Conservation (phyloP, 2,113 vertebrate genomes). For the Talpa occidentalis region DNA sequence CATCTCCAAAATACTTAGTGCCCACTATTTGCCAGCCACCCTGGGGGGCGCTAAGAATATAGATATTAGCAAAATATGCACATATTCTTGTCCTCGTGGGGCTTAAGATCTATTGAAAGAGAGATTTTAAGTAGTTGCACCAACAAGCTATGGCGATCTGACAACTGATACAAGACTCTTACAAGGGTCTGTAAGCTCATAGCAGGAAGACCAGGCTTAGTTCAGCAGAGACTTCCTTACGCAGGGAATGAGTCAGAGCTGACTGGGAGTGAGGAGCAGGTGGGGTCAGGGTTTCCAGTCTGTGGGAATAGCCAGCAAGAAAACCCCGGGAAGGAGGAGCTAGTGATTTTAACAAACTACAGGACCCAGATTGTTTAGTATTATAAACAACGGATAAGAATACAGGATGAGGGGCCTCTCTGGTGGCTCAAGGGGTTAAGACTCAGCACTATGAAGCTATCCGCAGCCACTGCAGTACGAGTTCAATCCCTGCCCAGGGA, state of each 20-base stretch:
- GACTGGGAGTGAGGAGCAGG: background rate
- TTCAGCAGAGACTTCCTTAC: background rate
- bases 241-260: background rate
- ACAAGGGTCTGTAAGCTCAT: background rate
- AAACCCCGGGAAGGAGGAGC: background rate
- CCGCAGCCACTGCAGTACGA: too few species aligned
- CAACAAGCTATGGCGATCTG: background rate
- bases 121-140: background rate
- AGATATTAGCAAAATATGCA: background rate
- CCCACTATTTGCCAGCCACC: background rate
- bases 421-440: too few species aligned
- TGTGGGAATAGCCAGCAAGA: background rate
- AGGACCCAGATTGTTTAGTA: background rate
- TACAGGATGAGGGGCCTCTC: background rate
- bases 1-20: background rate
- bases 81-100: background rate
- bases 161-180: background rate
- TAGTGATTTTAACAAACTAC: background rate
- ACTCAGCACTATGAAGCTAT: too few species aligned
- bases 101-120: background rate
- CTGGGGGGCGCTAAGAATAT: background rate
- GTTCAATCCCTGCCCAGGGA: too few species aligned
- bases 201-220: background rate
- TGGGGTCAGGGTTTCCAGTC: background rate
- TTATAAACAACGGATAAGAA: background rate